Evolutionary conservation across 2,113 vertebrate species (phyloP).

Genomic region (Amazona vittata): DNA sequence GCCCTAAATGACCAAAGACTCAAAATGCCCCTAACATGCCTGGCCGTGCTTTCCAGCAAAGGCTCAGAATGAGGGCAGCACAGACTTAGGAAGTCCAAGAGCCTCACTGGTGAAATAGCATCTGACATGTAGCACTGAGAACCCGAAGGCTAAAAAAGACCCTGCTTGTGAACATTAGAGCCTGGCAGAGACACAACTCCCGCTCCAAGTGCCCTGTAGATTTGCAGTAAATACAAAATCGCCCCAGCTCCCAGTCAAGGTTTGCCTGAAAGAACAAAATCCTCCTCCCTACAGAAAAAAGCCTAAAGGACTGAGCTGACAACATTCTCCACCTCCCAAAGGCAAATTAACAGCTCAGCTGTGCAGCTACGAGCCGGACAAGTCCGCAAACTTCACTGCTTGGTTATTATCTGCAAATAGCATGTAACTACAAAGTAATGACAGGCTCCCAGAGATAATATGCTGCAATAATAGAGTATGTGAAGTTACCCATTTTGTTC

Average conservation of each 20-base stretch:
- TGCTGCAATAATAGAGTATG: neutral
- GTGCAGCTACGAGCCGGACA: neutral
- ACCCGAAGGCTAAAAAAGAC: neutral
- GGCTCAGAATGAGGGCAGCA: neutral
- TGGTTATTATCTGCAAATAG: slow-evolving; percentile 27
- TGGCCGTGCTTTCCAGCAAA: neutral
- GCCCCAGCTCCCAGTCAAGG: neutral
- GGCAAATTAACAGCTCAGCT: neutral
- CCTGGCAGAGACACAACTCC: neutral
- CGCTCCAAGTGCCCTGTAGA: rapidly evolving
- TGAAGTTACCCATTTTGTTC: slow-evolving; percentile 62
- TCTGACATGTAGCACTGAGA: neutral
- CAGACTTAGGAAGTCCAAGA: neutral
- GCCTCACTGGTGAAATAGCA: neutral
- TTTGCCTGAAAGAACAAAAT: neutral
- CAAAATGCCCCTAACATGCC: neutral
- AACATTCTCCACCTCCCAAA: neutral
- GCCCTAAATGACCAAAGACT: neutral
- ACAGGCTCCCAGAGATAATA: slow-evolving; percentile 44
- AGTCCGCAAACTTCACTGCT: neutral
- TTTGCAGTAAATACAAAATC: neutral
- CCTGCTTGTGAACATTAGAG: neutral
- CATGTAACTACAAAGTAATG: slow-evolving; percentile 54
- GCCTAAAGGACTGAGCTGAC: neutral
- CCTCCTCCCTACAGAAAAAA: neutral